A percentile compares a stretch with the other conserved stretches of the same genome.
These are phyloP conservation scores for Dendroctonus valens DNA, from an alignment of 1,140 invertebrate species.

Conservation along the genomic window DNA sequence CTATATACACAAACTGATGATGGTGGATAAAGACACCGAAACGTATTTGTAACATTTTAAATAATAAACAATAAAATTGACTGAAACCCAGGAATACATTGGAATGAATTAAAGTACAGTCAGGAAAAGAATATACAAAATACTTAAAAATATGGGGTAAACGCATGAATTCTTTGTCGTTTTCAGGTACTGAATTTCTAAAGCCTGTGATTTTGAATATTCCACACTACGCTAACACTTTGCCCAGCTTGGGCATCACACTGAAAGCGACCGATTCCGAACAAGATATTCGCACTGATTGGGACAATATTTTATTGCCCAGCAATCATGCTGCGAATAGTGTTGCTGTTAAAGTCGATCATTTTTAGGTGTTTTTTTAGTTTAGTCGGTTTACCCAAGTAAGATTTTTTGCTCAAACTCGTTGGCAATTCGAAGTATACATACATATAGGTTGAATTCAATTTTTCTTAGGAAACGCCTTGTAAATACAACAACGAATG, in stretches of 20 bases:
- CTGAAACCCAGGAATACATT: too few species aligned
- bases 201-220: slow-evolving; percentile 83
- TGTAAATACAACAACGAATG: not conserved
- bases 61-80: too few species aligned
- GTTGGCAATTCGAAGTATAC: too few species aligned
- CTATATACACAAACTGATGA: too few species aligned
- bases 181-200: slow-evolving; percentile 71
- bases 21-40: too few species aligned
- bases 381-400: not conserved
- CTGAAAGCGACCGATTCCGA: slow-evolving; percentile 81
- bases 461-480: not conserved
- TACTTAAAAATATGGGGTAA: not conserved
- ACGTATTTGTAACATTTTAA: too few species aligned
- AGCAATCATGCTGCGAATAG: slow-evolving; percentile 78
- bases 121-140: too few species aligned
- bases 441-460: not conserved
- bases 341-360: slow-evolving; percentile 85
- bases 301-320: slow-evolving; percentile 72
- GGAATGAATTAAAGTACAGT: too few species aligned
- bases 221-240: slow-evolving; percentile 71
- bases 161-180: not conserved
- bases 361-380: slow-evolving; percentile 62
- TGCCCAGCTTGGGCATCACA: slow-evolving; percentile 66
- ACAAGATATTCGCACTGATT: slow-evolving; percentile 65
- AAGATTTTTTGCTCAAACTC: too few species aligned